Evolutionary conservation across 2,888 invertebrate species (phyloP), one percentile per base, ranked within the genome.

Genomic region (Lycia hirtaria): DNA sequence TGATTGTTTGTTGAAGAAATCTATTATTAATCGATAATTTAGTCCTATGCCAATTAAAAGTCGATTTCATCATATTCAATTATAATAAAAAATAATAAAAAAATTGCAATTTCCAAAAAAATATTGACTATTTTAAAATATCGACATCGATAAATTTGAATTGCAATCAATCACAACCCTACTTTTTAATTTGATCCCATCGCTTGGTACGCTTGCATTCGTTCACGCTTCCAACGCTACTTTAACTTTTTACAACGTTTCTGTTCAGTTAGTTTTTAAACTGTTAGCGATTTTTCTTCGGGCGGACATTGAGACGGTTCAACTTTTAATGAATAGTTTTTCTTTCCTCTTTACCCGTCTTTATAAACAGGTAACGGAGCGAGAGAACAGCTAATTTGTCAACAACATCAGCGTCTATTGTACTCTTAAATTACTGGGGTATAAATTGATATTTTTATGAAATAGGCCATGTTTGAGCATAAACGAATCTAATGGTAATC

Each of bases 141-240:
- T 47, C 47, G 47, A 47, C 22, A 40, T 32, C 30, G 38, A 50
- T 50, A 30, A 12, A 1, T 4, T 28, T 1, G 3, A 12, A 14
- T 5, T 0, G 2, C 0, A 7, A 9, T 14, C 26, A 17, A 35
- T 6, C 54, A 12, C 71, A 66, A 41, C 71, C 45, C 66, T 71
- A 66, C n/a, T 41, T 56, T 58, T 68, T 65, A 68, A 72, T 67
- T 65, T 60, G 64, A 68, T 71, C 61, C 55, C 64, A 66, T 60
- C 49, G 63, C 59, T 52, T 50, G 15, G 51, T 52, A 62, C 62
- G 44, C 47, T 45, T 55, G 47, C 47, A 53, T 50, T 40, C 37
- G 51, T 24, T 40, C 20, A 41, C 45, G 32, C 33, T 32, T 56
- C 40, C 38, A 22, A 20, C 41, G 22, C 41, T 41, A 35, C 41